Evolutionary conservation across 1,140 invertebrate species (phyloP).

Genomic region (Callitettix versicolor): DNA sequence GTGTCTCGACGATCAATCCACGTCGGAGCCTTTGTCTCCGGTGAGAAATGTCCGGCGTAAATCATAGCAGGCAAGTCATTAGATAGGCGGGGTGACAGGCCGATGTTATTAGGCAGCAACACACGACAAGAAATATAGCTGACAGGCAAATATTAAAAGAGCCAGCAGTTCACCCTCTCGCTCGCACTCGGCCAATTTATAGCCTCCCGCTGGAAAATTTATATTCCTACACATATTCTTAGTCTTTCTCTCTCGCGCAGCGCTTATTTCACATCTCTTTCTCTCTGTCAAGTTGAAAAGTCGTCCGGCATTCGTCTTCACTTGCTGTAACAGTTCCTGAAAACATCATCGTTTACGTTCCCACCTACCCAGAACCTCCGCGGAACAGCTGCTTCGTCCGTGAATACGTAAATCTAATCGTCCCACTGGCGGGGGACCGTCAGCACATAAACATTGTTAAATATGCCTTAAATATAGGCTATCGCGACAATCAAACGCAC

Average conservation of each 20-base stretch:
- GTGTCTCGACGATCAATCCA: slow-evolving; percentile 6
- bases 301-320: neutral
- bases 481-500: too few relatives aligned
- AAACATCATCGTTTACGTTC: too few relatives aligned
- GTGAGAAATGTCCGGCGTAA: slow-evolving; percentile 16
- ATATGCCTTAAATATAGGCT: too few relatives aligned
- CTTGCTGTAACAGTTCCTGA: neutral
- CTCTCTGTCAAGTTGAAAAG: slow-evolving; percentile 1
- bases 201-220: slow-evolving; percentile 15
- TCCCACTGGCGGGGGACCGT: too few relatives aligned
- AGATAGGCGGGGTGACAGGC: slow-evolving; percentile 17
- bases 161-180: neutral
- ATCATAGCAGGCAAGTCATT: slow-evolving; percentile 16
- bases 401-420: too few relatives aligned
- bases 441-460: too few relatives aligned
- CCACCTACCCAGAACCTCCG: too few relatives aligned
- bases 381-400: too few relatives aligned
- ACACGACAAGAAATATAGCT: slow-evolving; percentile 18
- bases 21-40: slow-evolving; percentile 7
- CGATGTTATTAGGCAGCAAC: slow-evolving; percentile 17
- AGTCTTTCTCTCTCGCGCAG: neutral
- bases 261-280: neutral
- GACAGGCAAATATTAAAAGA: slow-evolving; percentile 19
- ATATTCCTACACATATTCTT: slow-evolving; percentile 15
- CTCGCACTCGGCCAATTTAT: slow-evolving; percentile 15